A percentile compares a stretch with the other conserved stretches of the same genome.
These are phyloP conservation scores for Callaeas wilsoni DNA, from an alignment of 2,113 vertebrate species.

Conservation along the genomic window DNA sequence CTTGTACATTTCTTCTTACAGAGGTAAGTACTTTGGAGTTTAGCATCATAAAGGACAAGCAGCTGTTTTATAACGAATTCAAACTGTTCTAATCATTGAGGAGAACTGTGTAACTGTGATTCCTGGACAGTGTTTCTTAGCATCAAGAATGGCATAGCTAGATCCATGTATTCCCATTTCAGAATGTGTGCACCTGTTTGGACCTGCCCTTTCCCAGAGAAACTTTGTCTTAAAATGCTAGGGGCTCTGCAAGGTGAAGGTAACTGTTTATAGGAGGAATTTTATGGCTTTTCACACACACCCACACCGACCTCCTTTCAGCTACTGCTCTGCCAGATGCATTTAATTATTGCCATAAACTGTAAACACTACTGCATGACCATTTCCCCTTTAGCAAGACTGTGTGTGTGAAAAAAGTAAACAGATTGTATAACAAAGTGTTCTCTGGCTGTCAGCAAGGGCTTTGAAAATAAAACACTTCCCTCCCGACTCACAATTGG, in stretches of 20 bases:
- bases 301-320: background rate
- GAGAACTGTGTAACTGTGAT: background rate
- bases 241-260: slow-evolving; percentile 5
- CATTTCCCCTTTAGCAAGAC: slow-evolving; percentile 70
- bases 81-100: background rate
- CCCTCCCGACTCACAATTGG: slow-evolving; percentile 78
- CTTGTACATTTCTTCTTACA: background rate
- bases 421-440: slow-evolving; percentile 83
- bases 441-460: slow-evolving; percentile 80
- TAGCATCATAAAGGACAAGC: background rate
- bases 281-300: slow-evolving; percentile 23
- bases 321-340: slow-evolving; percentile 63
- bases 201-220: slow-evolving; percentile 35
- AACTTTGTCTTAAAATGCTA: background rate
- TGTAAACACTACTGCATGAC: slow-evolving; percentile 57
- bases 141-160: background rate
- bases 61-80: slow-evolving; percentile 1
- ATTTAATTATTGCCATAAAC: slow-evolving; percentile 71
- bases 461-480: slow-evolving; percentile 84
- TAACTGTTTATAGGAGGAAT: slow-evolving; percentile 49
- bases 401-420: slow-evolving; percentile 72
- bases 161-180: background rate
- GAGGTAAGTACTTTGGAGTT: background rate
- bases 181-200: slow-evolving; percentile 59
- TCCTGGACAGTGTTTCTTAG: background rate